Percentiles rank a stretch among this genome's conserved stretches.
These are phyloP conservation scores for Tridacna crocea DNA, from an alignment of 2,888 invertebrate species.

Conservation along the genomic window DNA sequence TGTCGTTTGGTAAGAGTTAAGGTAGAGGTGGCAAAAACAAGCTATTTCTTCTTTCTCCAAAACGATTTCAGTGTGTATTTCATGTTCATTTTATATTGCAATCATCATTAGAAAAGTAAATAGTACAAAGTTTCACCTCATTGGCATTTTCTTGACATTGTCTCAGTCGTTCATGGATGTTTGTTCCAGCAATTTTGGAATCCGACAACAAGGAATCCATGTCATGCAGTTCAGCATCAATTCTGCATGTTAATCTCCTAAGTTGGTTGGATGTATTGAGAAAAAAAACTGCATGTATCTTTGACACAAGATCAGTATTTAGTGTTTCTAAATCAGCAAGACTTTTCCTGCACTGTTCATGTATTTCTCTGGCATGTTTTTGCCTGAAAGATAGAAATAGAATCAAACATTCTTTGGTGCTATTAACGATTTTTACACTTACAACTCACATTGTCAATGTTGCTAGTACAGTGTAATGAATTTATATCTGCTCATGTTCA, in stretches of 20 bases:
- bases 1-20: no score
- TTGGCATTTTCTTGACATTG: conserved; percentile 30
- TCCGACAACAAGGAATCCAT: neutral
- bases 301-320: neutral
- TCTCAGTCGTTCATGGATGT: conserved; percentile 11
- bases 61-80: no score
- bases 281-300: neutral
- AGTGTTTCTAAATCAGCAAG: neutral
- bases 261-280: neutral
- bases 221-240: neutral
- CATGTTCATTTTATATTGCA: no score
- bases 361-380: neutral
- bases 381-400: conserved; percentile 1
- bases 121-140: neutral
- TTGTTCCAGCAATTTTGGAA: neutral
- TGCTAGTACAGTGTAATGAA: no score
- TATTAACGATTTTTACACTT: neutral
- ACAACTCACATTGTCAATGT: no score
- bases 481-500: no score
- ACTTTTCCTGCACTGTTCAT: neutral
- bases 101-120: no score
- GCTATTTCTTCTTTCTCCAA: no score
- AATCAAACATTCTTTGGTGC: neutral
- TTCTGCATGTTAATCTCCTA: neutral
- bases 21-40: no score